Percentiles rank a stretch among this genome's conserved stretches.
Evolutionary conservation across 92 coral and sea anemone species (phyloP).

Genomic region (Parazoanthus swiftii): DNA sequence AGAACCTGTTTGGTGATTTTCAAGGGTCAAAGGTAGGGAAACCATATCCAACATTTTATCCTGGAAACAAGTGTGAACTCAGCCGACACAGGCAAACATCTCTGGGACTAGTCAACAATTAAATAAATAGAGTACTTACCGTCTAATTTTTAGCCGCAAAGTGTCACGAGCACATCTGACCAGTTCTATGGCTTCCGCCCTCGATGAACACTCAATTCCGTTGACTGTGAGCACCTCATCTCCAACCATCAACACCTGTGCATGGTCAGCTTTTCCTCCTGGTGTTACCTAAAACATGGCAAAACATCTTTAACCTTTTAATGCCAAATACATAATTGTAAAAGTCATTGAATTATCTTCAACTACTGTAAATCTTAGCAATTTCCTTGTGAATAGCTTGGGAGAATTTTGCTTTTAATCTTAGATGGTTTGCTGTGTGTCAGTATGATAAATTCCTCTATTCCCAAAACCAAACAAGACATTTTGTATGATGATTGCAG

Average conservation of each 20-base stretch:
- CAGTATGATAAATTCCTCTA: no score
- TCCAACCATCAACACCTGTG: constrained; percentile 69
- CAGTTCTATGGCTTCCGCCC: constrained; percentile 89
- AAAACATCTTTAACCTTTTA: not conserved
- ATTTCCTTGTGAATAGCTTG: not conserved
- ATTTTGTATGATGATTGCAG: no score
- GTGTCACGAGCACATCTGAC: constrained; percentile 81
- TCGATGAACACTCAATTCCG: constrained; percentile 74
- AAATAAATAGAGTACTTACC: constrained; percentile 46
- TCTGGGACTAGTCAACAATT: not conserved
- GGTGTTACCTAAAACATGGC: constrained; percentile 65
- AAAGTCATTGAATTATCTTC: not conserved
- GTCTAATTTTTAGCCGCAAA: constrained; percentile 67
- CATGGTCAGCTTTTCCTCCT: constrained; percentile 93
- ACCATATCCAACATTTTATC: no score
- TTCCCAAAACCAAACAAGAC: no score
- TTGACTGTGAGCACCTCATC: constrained; percentile 92
- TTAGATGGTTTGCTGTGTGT: no score
- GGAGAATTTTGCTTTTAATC: not conserved
- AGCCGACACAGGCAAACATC: not conserved
- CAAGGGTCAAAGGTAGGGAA: no score
- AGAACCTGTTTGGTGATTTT: no score
- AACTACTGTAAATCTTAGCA: not conserved
- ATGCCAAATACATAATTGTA: not conserved
- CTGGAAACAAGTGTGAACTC: no score